Evolutionary conservation across 2,113 vertebrate genomes (phyloP).

Genomic region (Istiophorus platypterus): DNA sequence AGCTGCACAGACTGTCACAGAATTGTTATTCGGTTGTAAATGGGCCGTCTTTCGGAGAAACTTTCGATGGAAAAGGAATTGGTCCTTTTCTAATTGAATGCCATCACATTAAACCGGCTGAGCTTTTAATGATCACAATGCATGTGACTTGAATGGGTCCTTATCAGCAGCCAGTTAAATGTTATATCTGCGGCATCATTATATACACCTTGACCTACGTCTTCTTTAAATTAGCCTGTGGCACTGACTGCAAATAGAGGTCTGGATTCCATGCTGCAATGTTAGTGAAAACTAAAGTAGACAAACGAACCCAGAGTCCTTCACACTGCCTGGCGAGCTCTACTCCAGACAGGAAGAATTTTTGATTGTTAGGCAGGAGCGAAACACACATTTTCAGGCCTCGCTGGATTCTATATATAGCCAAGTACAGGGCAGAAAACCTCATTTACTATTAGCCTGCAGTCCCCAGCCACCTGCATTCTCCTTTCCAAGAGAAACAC

Average conservation of each 20-base stretch:
- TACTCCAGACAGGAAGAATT: slow-evolving; percentile 67
- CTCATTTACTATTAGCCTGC: slow-evolving; percentile 66
- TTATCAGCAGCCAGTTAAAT: not conserved
- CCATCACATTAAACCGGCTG: not conserved
- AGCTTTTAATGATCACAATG: not conserved
- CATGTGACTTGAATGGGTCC: not conserved
- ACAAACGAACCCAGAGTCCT: slow-evolving; percentile 36
- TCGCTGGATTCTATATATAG: slow-evolving; percentile 64
- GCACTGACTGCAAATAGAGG: not conserved
- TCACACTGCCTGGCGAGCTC: slow-evolving; percentile 49
- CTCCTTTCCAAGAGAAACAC: slow-evolving; percentile 76
- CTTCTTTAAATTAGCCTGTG: not conserved
- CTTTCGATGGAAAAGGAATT: not conserved
- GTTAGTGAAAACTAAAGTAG: slow-evolving; percentile 12
- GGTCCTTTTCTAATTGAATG: not conserved
- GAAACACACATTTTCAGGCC: slow-evolving; percentile 66
- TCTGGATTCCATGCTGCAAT: not conserved
- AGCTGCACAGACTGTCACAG: not conserved
- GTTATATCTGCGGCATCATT: not conserved
- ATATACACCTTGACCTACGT: not conserved
- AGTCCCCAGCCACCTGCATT: slow-evolving; percentile 66
- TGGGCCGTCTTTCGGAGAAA: not conserved
- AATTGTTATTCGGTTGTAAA: not conserved
- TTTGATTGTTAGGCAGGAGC: slow-evolving; percentile 57
- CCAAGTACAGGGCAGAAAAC: slow-evolving; percentile 38